Base-by-base conservation (phyloP, 2,888 invertebrate species). In the Oligia latruncula region DNA sequence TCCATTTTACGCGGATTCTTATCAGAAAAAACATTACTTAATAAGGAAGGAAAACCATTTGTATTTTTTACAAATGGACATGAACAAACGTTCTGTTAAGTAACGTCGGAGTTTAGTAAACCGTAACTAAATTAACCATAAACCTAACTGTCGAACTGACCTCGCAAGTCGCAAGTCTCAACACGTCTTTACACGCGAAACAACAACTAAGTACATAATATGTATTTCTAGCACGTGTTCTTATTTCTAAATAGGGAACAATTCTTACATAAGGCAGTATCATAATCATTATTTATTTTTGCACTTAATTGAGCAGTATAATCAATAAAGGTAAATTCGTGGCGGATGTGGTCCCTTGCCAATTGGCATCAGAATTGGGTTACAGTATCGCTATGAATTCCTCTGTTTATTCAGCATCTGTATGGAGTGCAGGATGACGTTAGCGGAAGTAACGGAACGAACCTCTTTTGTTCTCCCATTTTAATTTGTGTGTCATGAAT, bases 361-460 rank as follows among this genome's bases (percentile, higher is more conserved):
- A 91, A 91, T 88, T 89, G 89, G 88, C 89, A 88, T 82, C 88
- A 80, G 88, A 88, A 87, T 90, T 91, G 88, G 92, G 92, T 91
- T 91, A 90, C 78, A 88, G 87, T 88, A 88, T 91, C 84, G 85
- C 88, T 89, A 88, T 88, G 84, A 80, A 84, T 85, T 85, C 78
- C 74, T 90, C 90, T 92, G 88, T 92, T 91, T 90, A 91, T 92
- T 90, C 90, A 91, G 89, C 89, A 90, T 90, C 91, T 89, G 89
- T 88, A 87, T 88, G 81, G 87, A 89, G 77, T 84, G 83, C 84
- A 90, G 83, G 76, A 86, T 93, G 92, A 93, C 93, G 93, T 91
- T 88, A 89, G 85, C 94, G 94, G 94, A 94, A 92, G 89, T 94
- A 94, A 94, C 94, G 94, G 94, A 87, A 90, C 81, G 87, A 87